Conservation (phyloP, 64 coral and sea anemone genomes). For the Astreopora myriophthalma region DNA sequence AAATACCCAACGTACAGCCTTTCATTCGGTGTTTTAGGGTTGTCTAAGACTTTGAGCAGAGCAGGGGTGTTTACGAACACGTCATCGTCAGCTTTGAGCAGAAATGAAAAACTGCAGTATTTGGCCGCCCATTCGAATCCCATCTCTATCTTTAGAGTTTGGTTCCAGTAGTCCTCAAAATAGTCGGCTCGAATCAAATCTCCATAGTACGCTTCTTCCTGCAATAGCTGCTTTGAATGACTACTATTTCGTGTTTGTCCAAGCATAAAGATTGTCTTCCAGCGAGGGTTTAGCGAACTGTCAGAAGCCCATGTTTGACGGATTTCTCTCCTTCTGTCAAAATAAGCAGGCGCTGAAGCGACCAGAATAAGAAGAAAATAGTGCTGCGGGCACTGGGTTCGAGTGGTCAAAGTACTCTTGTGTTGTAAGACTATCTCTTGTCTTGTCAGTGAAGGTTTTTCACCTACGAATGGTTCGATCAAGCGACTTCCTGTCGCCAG, state of each 20-base stretch:
- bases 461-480: not conserved
- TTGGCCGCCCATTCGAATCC: slow-evolving; percentile 70
- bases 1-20: slow-evolving; percentile 61
- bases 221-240: slow-evolving; percentile 3
- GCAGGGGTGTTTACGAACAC: slow-evolving; percentile 56
- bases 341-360: slow-evolving; percentile 40
- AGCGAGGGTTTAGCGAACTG: slow-evolving; percentile 1
- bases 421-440: not conserved
- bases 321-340: slow-evolving; percentile 46
- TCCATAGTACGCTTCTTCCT: slow-evolving; percentile 53
- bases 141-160: slow-evolving; percentile 62
- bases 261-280: slow-evolving; percentile 71
- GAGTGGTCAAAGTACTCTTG: not conserved
- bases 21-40: not conserved
- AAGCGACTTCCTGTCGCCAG: not conserved
- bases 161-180: slow-evolving; percentile 49
- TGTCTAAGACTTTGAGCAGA: slow-evolving; percentile 13
- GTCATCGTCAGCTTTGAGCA: slow-evolving; percentile 80
- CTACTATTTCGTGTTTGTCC: slow-evolving; percentile 24
- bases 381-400: not conserved
- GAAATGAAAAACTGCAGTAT: slow-evolving; percentile 66
- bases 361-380: slow-evolving; percentile 69
- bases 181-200: slow-evolving; percentile 63
- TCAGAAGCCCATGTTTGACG: slow-evolving; percentile 77
- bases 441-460: not conserved